Evolutionary conservation across 2,888 invertebrate species (phyloP).

Genomic region (Lasioglossum vierecki): DNA sequence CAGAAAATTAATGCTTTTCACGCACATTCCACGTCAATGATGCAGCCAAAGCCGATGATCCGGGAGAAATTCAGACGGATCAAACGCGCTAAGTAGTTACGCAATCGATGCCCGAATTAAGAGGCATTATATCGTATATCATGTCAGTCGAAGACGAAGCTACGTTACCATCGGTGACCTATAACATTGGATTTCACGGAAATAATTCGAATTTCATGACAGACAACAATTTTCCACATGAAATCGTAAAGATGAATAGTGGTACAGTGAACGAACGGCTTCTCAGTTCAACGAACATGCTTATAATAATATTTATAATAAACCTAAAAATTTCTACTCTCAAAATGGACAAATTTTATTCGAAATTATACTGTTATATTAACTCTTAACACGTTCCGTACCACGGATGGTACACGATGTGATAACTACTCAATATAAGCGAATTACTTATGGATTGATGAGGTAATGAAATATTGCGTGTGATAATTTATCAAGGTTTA

Average conservation of each 20-base stretch:
- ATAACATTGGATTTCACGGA: constrained; percentile 10
- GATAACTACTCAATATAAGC: no score
- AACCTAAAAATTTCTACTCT: no score
- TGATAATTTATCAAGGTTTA: no score
- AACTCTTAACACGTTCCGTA: no score
- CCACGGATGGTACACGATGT: no score
- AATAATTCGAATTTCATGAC: constrained; percentile 14
- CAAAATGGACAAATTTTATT: no score
- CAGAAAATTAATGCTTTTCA: constrained; percentile 24
- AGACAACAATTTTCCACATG: not conserved
- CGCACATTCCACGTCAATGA: constrained; percentile 23
- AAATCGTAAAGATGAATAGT: not conserved
- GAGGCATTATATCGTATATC: constrained; percentile 6
- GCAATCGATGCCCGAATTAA: constrained; percentile 46
- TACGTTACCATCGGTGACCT: constrained; percentile 12
- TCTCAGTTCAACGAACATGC: not conserved
- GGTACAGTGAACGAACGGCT: not conserved
- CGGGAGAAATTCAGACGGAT: constrained; percentile 46
- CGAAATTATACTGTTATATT: no score
- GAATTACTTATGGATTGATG: no score
- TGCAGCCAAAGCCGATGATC: constrained; percentile 29
- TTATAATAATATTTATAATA: no score
- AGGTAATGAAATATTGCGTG: no score
- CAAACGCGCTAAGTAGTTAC: constrained; percentile 13
- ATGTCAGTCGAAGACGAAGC: constrained; percentile 7